phyloP scores from a whole-genome alignment of 2,797 vertebrate species.

The Momotus momota region DNA sequence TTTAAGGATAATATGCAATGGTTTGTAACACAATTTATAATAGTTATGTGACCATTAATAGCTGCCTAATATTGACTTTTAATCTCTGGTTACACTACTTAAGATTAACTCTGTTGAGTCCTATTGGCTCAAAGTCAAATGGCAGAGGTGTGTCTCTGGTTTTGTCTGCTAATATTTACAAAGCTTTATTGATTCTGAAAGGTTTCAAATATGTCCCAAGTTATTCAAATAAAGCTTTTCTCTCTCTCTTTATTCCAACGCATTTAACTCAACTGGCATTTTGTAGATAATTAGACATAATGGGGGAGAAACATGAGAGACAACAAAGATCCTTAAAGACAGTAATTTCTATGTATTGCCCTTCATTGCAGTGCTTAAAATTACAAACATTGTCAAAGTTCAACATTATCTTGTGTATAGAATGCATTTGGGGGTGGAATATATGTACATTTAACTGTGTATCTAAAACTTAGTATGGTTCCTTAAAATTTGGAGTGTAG shows the following conservation, averaged over 20 bases:
- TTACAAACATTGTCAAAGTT: not conserved
- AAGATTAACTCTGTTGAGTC: not conserved
- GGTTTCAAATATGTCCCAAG: not conserved
- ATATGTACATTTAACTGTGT: not conserved
- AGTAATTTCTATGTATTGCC: not conserved
- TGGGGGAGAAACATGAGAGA: not conserved
- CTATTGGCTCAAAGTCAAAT: not conserved
- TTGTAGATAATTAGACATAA: not conserved
- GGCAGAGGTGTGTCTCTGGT: not conserved
- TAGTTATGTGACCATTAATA: not conserved
- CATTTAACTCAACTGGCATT: not conserved
- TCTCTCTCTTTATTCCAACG: not conserved
- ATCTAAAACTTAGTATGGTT: not conserved
- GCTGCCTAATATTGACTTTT: not conserved
- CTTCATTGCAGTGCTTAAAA: not conserved
- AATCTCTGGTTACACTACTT: not conserved
- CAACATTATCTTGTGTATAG: not conserved
- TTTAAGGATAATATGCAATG: not conserved
- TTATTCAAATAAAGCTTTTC: not conserved
- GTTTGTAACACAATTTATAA: not conserved
- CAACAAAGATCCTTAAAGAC: not conserved
- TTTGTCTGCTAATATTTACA: constrained; percentile 21
- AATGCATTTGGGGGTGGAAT: not conserved
- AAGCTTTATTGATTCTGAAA: not conserved
- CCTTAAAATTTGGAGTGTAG: not conserved